These are phyloP conservation scores for Rynchops niger DNA, from an alignment of 2,113 vertebrate species.

Conservation along the genomic window DNA sequence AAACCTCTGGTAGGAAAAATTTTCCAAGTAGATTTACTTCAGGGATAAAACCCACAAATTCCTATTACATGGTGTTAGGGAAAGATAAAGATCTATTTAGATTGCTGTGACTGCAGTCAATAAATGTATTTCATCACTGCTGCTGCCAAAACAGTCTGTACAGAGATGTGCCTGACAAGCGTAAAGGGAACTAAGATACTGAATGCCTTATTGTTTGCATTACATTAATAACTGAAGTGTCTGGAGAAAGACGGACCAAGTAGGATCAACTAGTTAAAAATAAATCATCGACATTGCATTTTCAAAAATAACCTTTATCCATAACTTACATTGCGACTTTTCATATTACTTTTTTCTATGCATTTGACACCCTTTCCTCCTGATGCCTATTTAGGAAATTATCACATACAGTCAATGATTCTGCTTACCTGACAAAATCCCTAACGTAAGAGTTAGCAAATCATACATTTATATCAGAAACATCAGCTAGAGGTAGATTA, in stretches of 20 bases:
- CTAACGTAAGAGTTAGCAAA: not conserved
- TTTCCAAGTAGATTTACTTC: constrained; percentile 8
- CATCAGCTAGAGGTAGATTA: not conserved
- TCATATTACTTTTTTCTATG: not conserved
- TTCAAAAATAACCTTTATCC: not conserved
- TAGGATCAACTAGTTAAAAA: constrained; percentile 19
- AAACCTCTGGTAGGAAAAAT: not conserved
- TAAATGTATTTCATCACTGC: constrained; percentile 44
- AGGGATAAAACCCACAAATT: constrained; percentile 4
- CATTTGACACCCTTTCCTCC: not conserved
- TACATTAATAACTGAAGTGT: constrained; percentile 35
- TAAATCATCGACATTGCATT: not conserved
- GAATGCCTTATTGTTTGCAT: constrained; percentile 30
- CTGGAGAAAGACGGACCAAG: constrained; percentile 21
- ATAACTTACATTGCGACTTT: not conserved
- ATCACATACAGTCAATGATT: not conserved
- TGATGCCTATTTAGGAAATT: not conserved
- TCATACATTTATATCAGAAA: not conserved
- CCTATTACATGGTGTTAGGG: not conserved
- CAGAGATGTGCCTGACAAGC: constrained; percentile 21
- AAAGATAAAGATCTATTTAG: constrained; percentile 29
- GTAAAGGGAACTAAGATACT: not conserved
- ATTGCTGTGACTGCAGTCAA: constrained; percentile 3
- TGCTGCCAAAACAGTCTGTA: constrained; percentile 24
- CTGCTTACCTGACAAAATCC: not conserved